These are phyloP conservation scores for Poeciliopsis presidionis DNA, from an alignment of 2,797 vertebrate genomes.

Conservation along the genomic window DNA sequence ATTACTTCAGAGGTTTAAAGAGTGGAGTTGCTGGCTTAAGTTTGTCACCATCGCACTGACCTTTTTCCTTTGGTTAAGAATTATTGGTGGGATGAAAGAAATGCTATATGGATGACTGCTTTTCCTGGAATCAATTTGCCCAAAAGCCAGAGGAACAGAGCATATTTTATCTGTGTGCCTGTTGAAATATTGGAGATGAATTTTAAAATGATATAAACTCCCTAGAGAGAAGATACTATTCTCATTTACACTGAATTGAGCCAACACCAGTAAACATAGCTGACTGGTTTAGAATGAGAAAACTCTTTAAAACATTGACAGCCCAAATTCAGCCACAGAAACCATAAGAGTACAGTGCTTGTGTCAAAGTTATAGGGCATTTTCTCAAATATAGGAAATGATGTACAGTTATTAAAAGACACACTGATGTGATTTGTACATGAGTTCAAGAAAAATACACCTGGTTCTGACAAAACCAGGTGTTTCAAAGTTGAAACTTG, in stretches of 20 bases:
- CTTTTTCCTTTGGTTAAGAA: not conserved
- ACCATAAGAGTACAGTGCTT: not conserved
- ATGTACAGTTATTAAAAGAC: not conserved
- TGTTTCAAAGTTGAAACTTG: not conserved
- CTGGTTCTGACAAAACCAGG: not conserved
- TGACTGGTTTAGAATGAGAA: slow-evolving; percentile 4
- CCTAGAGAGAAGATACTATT: not conserved
- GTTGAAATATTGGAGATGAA: slow-evolving; percentile 7
- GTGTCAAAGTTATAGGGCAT: not conserved
- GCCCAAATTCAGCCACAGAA: not conserved
- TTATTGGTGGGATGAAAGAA: not conserved
- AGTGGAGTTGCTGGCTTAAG: not conserved
- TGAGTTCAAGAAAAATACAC: not conserved
- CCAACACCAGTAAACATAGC: not conserved
- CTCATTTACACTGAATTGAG: slow-evolving; percentile 1
- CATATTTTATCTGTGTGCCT: slow-evolving; percentile 7
- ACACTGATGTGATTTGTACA: not conserved
- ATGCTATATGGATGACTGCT: slow-evolving; percentile 3
- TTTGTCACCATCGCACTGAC: slow-evolving; percentile 5
- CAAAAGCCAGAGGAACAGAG: not conserved
- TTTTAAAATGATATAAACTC: slow-evolving; percentile 6
- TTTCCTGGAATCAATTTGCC: slow-evolving; percentile 1
- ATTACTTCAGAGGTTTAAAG: slow-evolving; percentile 10
- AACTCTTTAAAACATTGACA: slow-evolving; percentile 3
- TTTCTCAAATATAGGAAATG: not conserved